Percentiles rank a stretch among this genome's conserved stretches.
Conservation (phyloP, 1,140 invertebrate species). For the Agrypnia vestita region DNA sequence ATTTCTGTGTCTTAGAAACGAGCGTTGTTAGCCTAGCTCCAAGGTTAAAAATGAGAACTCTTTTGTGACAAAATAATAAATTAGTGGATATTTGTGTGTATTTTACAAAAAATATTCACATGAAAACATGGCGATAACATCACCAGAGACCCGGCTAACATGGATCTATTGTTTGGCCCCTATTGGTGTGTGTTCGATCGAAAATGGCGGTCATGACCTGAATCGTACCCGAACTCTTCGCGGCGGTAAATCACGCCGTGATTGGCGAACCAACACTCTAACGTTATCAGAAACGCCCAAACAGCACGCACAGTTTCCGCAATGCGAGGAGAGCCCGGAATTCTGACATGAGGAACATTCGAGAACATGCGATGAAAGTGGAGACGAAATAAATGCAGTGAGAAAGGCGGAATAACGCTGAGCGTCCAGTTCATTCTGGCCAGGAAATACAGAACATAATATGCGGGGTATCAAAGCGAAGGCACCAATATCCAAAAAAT, state of each 20-base stretch:
- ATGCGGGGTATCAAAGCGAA: no score
- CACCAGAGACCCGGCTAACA: neutral
- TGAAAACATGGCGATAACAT: neutral
- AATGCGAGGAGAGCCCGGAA: neutral
- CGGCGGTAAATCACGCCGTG: slow-evolving; percentile 42
- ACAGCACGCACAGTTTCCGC: slow-evolving; percentile 13
- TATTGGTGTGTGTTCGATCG: slow-evolving; percentile 33
- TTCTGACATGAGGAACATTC: neutral
- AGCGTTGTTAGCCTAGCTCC: no score
- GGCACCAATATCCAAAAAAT: no score
- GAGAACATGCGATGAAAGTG: neutral
- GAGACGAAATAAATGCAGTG: no score
- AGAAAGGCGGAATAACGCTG: no score
- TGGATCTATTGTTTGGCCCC: slow-evolving; percentile 39
- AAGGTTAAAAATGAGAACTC: no score
- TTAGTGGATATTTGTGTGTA: no score
- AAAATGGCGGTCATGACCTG: slow-evolving; percentile 53
- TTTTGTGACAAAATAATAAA: no score
- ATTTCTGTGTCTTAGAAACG: no score
- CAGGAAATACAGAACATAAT: no score
- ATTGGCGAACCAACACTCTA: slow-evolving; percentile 24
- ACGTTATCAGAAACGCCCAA: slow-evolving; percentile 12
- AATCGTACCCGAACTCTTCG: slow-evolving; percentile 38
- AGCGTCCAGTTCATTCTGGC: no score
- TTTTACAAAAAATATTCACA: no score